Conservation (phyloP, 1,140 invertebrate species). For the Drosophila carrolli region DNA sequence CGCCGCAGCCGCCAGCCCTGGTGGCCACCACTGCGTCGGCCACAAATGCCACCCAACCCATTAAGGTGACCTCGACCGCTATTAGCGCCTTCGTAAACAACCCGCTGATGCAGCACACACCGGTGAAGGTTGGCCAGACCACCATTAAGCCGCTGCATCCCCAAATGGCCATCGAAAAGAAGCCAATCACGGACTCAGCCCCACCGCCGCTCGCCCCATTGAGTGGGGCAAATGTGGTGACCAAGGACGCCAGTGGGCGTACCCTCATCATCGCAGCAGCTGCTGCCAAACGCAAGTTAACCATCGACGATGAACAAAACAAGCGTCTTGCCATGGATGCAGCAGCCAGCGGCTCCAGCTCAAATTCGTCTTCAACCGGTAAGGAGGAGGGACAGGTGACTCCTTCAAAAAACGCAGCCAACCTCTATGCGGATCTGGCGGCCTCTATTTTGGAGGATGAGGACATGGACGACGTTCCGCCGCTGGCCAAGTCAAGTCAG, state of each 20-base stretch:
- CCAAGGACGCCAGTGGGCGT: slow-evolving; percentile 83
- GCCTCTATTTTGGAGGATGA: slow-evolving; percentile 90
- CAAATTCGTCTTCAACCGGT: slow-evolving; percentile 57
- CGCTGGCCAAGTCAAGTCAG: slow-evolving; percentile 56
- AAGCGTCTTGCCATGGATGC: slow-evolving; percentile 70
- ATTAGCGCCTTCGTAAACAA: slow-evolving; percentile 85
- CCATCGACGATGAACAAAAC: slow-evolving; percentile 84
- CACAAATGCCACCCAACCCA: slow-evolving; percentile 52
- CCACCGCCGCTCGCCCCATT: slow-evolving; percentile 86
- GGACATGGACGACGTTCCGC: slow-evolving; percentile 86
- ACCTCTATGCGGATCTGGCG: slow-evolving; percentile 89
- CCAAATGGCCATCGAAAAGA: slow-evolving; percentile 69
- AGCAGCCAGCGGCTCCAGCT: slow-evolving; percentile 36
- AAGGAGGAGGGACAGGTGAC: slow-evolving; percentile 83
- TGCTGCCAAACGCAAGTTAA: slow-evolving; percentile 85
- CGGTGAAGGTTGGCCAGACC: slow-evolving; percentile 83
- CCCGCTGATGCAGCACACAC: slow-evolving; percentile 81
- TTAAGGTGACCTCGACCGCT: slow-evolving; percentile 77
- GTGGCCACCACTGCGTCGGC: slow-evolving; percentile 85
- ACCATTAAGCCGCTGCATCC: slow-evolving; percentile 83
- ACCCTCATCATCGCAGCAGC: slow-evolving; percentile 81
- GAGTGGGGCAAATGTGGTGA: slow-evolving; percentile 76
- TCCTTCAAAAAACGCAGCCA: slow-evolving; percentile 89
- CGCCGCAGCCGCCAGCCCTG: slow-evolving; percentile 85
- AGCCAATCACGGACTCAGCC: slow-evolving; percentile 71